Evolutionary conservation across 2,113 vertebrate species (phyloP), one percentile per base, ranked within the genome.

Genomic region (Mastomys natalensis): DNA sequence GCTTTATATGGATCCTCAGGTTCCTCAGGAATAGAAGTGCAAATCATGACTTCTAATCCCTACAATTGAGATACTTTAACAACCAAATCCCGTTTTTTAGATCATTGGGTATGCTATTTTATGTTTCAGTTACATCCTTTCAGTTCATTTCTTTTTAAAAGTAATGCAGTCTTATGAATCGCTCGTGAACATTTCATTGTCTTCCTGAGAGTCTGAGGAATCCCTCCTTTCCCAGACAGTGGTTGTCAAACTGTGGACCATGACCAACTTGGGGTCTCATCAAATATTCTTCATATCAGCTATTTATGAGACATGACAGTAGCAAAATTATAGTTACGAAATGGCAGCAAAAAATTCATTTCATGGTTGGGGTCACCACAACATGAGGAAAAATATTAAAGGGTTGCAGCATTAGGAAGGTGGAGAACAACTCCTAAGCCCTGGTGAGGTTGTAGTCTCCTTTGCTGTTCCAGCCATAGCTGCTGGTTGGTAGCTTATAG

Each of bases 11-110:
- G 31, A 87, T 93, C n/a, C 92, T 93, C 48, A 87, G 93, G 94
- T 82, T 93, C n/a, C 74, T 94, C 13, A 66, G 77, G 53, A 85
- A 80, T 12, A 62, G 10, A 43, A 94, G n/a, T 72, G 64, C n/a
- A 91, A 87, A 95, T 84, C 9, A 29, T 84, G 26, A 94, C 70
- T 93, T 95, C 15, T 93, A 93, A 93, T 91, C 15, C 31, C 78
- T 92, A 16, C 3, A 95, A 82, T 89, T 64, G 73, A 70, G 48
- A 92, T 2, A 62, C 89, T 66, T 92, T 89, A 73, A 91, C 74
- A 74, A 91, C 37, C 1, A 84, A 93, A 89, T 78, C 2, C n/a
- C 60, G 4, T 2, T 87, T 95, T 74, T 84, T 37, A 60, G 91
- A 93, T 86, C 80, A 81, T 17, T 37, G 34, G 16, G 7, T 82